Conservation (phyloP, 2,113 vertebrate genomes). For the Pomatorhinus ruficollis region DNA sequence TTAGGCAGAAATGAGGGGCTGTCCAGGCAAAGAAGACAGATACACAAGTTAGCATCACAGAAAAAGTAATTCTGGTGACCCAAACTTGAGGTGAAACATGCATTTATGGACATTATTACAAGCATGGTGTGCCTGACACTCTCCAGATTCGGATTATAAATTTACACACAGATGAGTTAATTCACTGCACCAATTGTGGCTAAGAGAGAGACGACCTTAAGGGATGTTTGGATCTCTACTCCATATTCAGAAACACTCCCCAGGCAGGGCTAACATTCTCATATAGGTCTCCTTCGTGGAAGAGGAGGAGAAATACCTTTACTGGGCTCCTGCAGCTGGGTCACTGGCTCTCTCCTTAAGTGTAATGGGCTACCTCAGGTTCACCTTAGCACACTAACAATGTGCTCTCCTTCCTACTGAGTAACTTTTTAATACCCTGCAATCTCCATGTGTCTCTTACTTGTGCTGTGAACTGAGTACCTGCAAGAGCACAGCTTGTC, state of each 20-base stretch:
- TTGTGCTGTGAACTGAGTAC: neutral
- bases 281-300: neutral
- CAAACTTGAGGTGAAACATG: neutral
- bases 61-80: neutral
- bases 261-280: neutral
- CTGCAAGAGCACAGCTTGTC: conserved; percentile 47
- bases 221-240: neutral
- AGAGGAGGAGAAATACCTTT: neutral
- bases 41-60: neutral
- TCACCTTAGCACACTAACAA: neutral
- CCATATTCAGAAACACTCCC: neutral
- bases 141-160: neutral
- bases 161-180: neutral
- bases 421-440: neutral
- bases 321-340: neutral
- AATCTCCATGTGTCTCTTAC: rapidly evolving
- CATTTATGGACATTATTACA: neutral
- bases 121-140: neutral
- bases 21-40: neutral
- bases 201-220: neutral
- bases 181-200: neutral
- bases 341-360: neutral
- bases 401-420: neutral
- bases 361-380: neutral
- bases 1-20: neutral